Evolutionary conservation across 1,140 invertebrate species (phyloP).

Genomic region (Pygmarrhopalites habei): DNA sequence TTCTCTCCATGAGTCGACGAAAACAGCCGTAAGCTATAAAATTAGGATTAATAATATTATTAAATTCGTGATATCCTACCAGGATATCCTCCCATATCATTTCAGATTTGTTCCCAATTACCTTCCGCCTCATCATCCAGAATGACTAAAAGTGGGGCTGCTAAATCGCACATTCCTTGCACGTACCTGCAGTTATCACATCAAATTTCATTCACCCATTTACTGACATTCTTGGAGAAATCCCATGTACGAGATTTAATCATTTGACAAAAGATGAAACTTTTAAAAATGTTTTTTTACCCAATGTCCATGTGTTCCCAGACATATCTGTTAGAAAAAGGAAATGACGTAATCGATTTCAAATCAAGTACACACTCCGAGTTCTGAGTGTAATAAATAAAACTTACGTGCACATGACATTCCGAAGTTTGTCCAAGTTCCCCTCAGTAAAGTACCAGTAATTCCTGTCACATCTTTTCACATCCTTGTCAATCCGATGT

Average conservation of each 20-base stretch:
- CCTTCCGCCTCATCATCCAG: conserved; percentile 85
- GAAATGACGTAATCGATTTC: too few species aligned
- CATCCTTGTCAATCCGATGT: conserved; percentile 93
- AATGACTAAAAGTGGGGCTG: conserved; percentile 82
- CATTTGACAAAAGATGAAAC: conserved; percentile 43
- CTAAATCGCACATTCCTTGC: conserved; percentile 92
- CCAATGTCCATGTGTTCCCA: conserved; percentile 89
- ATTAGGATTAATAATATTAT: too few species aligned
- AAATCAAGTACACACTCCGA: too few species aligned
- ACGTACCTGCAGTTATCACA: too few species aligned
- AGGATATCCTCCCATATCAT: too few species aligned
- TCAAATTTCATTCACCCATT: too few species aligned
- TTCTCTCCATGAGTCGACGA: conserved; percentile 78
- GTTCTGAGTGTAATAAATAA: neutral
- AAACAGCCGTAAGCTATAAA: conserved; percentile 91
- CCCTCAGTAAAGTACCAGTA: conserved; percentile 80
- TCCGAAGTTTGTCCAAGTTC: conserved; percentile 87
- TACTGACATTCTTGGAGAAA: too few species aligned
- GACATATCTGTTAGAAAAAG: conserved; percentile 65
- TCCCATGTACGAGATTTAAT: neutral
- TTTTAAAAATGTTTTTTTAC: too few species aligned
- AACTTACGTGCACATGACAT: conserved; percentile 87
- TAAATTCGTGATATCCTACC: too few species aligned
- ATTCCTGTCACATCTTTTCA: conserved; percentile 87
- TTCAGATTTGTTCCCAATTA: too few species aligned